A percentile compares a stretch with the other conserved stretches of the same genome.
Evolutionary conservation across 2,888 invertebrate species (phyloP).

Genomic region (Andrena haemorrhoa): DNA sequence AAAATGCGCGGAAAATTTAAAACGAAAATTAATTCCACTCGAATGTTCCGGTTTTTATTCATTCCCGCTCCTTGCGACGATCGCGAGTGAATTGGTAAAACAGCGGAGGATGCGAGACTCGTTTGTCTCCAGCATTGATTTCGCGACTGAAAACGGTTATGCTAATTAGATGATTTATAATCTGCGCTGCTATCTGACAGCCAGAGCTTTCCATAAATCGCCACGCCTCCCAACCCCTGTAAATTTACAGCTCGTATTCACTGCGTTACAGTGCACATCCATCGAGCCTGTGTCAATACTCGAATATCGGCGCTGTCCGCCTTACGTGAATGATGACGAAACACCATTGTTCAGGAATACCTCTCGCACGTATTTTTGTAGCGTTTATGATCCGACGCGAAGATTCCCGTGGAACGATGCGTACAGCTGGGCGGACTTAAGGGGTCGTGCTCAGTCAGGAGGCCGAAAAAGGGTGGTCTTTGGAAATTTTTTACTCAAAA

Average conservation of each 20-base stretch:
- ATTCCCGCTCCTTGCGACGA: not conserved
- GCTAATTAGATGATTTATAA: slow-evolving; percentile 37
- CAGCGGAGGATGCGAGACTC: not conserved
- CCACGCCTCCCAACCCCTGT: slow-evolving; percentile 14
- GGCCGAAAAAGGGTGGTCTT: too few relatives aligned
- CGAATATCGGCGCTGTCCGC: slow-evolving; percentile 29
- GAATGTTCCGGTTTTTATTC: too few relatives aligned
- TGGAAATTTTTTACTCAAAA: too few relatives aligned
- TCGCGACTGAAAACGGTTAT: slow-evolving; percentile 2
- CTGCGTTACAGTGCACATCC: slow-evolving; percentile 16
- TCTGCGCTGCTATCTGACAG: slow-evolving; percentile 10
- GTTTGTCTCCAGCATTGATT: slow-evolving; percentile 8
- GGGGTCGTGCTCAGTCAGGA: too few relatives aligned
- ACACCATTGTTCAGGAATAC: not conserved
- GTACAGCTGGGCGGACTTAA: too few relatives aligned
- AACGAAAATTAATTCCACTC: too few relatives aligned
- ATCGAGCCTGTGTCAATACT: slow-evolving; percentile 1
- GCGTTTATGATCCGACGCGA: not conserved
- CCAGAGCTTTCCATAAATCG: slow-evolving; percentile 43
- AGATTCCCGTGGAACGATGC: too few relatives aligned
- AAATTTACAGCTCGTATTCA: slow-evolving; percentile 34
- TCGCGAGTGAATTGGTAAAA: not conserved
- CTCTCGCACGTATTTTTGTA: not conserved
- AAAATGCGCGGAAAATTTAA: too few relatives aligned
- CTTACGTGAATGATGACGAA: slow-evolving; percentile 13